Percentiles rank a stretch among this genome's conserved stretches.
phyloP scores from a whole-genome alignment of 2,888 invertebrate genomes.

The Marronus borbonicus region DNA sequence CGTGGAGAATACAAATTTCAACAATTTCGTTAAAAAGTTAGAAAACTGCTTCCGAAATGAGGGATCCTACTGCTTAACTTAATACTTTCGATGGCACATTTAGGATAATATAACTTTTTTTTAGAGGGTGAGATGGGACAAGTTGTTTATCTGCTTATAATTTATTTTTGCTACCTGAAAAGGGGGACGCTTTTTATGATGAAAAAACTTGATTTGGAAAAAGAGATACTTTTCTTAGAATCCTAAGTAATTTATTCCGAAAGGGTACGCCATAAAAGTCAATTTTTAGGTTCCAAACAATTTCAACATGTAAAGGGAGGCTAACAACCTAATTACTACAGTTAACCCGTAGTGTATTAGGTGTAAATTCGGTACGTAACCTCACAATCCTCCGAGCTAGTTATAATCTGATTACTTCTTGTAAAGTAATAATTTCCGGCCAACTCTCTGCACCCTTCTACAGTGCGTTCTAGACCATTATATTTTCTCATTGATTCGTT shows the following conservation, averaged over 20 bases:
- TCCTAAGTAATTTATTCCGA: not conserved
- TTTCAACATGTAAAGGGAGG: conserved; percentile 53
- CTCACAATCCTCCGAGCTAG: conserved; percentile 61
- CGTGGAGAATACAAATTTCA: conserved; percentile 67
- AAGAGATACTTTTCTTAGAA: too few relatives aligned
- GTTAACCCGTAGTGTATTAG: conserved; percentile 57
- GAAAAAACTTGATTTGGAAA: not conserved
- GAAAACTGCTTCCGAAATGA: conserved; percentile 63
- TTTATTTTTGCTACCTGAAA: conserved; percentile 18
- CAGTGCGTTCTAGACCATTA: conserved; percentile 53
- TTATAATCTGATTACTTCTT: conserved; percentile 68
- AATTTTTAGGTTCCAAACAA: conserved; percentile 54
- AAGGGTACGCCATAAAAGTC: conserved; percentile 23
- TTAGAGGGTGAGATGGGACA: conserved; percentile 11
- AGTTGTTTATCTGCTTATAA: conserved; percentile 44
- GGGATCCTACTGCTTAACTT: conserved; percentile 61
- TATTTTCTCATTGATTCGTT: conserved; percentile 56
- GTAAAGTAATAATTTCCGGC: conserved; percentile 67
- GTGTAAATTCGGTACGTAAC: conserved; percentile 56
- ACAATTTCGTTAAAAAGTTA: conserved; percentile 67
- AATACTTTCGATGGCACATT: conserved; percentile 46
- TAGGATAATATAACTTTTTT: conserved; percentile 45
- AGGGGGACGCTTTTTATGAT: not conserved
- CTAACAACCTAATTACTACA: conserved; percentile 58
- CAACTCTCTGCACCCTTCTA: conserved; percentile 63